Evolutionary conservation across 2,113 vertebrate genomes (phyloP).

Genomic region (Pomatorhinus ruficollis): DNA sequence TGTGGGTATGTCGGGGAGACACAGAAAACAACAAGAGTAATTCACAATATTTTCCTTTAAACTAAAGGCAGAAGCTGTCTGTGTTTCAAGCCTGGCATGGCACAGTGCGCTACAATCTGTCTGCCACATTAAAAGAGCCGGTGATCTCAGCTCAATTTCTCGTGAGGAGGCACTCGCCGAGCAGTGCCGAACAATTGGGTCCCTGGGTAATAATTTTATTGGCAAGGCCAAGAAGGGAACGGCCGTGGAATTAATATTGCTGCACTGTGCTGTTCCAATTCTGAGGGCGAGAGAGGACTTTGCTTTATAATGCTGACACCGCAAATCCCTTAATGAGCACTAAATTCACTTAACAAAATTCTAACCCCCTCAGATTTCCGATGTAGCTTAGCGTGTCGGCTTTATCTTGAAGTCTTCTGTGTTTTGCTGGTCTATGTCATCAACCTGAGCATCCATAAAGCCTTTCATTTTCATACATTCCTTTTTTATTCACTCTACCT

Average conservation of each 20-base stretch:
- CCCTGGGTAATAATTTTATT: constrained; percentile 51
- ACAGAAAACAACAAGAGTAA: neutral
- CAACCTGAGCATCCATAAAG: constrained; percentile 19
- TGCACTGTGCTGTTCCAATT: constrained; percentile 28
- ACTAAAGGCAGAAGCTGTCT: neutral
- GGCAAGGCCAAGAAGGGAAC: constrained; percentile 50
- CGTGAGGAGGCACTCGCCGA: neutral
- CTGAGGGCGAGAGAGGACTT: constrained; percentile 38
- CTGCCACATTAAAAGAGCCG: neutral
- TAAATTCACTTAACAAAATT: constrained; percentile 69
- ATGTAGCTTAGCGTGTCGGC: neutral
- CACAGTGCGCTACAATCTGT: rapidly evolving
- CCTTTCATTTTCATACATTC: neutral
- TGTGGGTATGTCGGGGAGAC: neutral
- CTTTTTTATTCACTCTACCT: constrained; percentile 34
- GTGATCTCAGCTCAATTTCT: neutral
- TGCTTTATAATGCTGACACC: constrained; percentile 50
- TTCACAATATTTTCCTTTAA: neutral
- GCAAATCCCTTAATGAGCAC: constrained; percentile 64
- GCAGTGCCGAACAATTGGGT: constrained; percentile 32
- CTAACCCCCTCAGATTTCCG: constrained; percentile 38
- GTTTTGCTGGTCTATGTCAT: neutral
- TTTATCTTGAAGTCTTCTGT: neutral
- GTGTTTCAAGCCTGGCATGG: neutral
- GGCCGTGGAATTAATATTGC: constrained; percentile 41